Evolutionary conservation across 2,888 invertebrate species (phyloP).

Genomic region (Balanococcus diminutus): DNA sequence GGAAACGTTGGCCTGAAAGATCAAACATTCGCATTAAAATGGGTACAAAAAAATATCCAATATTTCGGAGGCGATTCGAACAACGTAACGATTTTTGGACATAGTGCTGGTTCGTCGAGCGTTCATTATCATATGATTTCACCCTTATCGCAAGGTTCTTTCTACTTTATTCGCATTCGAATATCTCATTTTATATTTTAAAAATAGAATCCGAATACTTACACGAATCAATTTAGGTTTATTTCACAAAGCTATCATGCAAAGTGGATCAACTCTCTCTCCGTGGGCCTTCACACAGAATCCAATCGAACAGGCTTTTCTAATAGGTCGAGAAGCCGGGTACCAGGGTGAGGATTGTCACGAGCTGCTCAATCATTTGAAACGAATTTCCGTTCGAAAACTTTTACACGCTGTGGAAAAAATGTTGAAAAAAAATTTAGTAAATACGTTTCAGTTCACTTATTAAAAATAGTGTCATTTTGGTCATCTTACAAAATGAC

Average conservation of each 20-base stretch:
- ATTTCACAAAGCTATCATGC: slow-evolving; percentile 8
- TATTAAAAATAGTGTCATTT: no score
- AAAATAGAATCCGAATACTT: no score
- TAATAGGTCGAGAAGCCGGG: neutral
- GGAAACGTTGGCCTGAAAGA: slow-evolving; percentile 36
- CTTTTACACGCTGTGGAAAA: neutral
- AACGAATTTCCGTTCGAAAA: neutral
- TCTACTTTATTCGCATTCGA: no score
- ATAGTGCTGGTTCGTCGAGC: slow-evolving; percentile 64
- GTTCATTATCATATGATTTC: slow-evolving; percentile 65
- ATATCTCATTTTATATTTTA: neutral
- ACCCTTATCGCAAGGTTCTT: slow-evolving; percentile 62
- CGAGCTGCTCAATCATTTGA: neutral
- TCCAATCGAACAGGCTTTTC: neutral
- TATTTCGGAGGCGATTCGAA: slow-evolving; percentile 63
- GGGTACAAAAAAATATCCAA: slow-evolving; percentile 63
- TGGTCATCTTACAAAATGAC: neutral
- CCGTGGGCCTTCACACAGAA: neutral
- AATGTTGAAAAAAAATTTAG: neutral
- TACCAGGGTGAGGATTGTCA: neutral
- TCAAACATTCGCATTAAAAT: slow-evolving; percentile 57
- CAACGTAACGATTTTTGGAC: slow-evolving; percentile 64
- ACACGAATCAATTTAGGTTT: neutral
- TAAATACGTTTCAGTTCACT: no score
- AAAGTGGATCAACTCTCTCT: neutral